Percentiles rank a stretch among this genome's conserved stretches.
These are phyloP conservation scores for Synergus itoensis DNA, from an alignment of 2,888 invertebrate species.

Conservation along the genomic window DNA sequence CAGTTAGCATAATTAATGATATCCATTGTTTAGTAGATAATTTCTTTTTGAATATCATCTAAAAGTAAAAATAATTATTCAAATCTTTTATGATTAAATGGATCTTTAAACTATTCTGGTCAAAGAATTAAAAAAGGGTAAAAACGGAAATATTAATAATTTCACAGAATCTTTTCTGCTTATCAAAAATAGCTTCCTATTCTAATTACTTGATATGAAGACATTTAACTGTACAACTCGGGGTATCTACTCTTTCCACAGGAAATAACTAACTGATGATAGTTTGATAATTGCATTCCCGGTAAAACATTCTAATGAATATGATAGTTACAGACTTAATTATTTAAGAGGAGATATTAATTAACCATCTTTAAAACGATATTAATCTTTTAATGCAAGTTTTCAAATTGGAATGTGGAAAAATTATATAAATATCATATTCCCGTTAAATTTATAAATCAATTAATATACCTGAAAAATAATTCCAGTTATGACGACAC, in stretches of 20 bases:
- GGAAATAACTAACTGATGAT: neutral
- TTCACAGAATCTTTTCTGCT: neutral
- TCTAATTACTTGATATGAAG: neutral
- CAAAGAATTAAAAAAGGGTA: neutral
- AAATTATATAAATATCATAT: no score
- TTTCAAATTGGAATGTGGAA: no score
- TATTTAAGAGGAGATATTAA: neutral
- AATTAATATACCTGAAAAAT: constrained; percentile 88
- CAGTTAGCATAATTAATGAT: constrained; percentile 90
- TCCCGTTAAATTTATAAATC: constrained; percentile 29
- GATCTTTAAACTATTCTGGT: neutral
- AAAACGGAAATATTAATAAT: neutral
- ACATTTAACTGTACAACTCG: neutral
- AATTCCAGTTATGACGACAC: constrained; percentile 95
- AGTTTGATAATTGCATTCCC: neutral
- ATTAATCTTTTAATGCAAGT: neutral
- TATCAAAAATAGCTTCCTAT: neutral
- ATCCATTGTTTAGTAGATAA: constrained; percentile 92
- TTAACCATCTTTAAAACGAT: neutral
- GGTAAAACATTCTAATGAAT: neutral
- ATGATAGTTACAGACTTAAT: neutral
- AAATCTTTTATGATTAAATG: neutral
- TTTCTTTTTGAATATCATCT: constrained; percentile 92
- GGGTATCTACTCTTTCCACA: neutral
- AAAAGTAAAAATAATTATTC: constrained; percentile 67